A percentile compares a stretch with the other conserved stretches of the same genome.
These are phyloP conservation scores for Anoplophora glabripennis DNA, from an alignment of 1,140 invertebrate species.

Conservation along the genomic window DNA sequence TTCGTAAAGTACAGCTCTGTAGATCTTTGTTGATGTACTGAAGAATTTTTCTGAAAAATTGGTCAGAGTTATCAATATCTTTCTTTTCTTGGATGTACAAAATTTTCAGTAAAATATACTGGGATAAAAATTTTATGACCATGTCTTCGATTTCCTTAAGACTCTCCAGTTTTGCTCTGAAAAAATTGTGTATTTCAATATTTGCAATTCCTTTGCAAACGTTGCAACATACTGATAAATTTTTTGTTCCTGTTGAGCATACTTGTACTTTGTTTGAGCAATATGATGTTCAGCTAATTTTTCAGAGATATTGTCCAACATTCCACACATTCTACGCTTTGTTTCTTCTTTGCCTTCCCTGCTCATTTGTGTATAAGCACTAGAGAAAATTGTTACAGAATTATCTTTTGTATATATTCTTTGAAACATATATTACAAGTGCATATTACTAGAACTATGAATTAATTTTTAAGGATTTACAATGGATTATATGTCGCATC, in stretches of 20 bases:
- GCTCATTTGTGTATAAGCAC: neutral
- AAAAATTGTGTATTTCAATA: neutral
- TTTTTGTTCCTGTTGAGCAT: constrained; percentile 15
- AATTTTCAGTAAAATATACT: constrained; percentile 17
- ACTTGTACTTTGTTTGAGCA: constrained; percentile 12
- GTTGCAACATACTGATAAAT: constrained; percentile 11
- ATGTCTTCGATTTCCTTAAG: neutral
- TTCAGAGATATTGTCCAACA: constrained; percentile 10
- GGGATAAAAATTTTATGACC: constrained; percentile 18
- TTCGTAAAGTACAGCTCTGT: constrained; percentile 23
- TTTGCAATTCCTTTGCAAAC: neutral
- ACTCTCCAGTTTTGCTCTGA: constrained; percentile 2
- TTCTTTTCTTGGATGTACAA: constrained; percentile 23
- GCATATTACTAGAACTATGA: no score
- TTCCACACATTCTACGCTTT: constrained; percentile 8
- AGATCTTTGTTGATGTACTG: constrained; percentile 26
- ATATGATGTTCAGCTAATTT: constrained; percentile 23
- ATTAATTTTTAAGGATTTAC: no score
- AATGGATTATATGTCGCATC: no score
- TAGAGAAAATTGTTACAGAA: no score
- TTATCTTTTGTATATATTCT: no score
- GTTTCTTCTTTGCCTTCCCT: constrained; percentile 2
- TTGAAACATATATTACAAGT: no score
- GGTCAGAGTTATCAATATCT: constrained; percentile 17
- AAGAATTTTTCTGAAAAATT: constrained; percentile 21